Evolutionary conservation across 2,888 invertebrate genomes (phyloP).

Genomic region (Caenorhabditis panamensis): DNA sequence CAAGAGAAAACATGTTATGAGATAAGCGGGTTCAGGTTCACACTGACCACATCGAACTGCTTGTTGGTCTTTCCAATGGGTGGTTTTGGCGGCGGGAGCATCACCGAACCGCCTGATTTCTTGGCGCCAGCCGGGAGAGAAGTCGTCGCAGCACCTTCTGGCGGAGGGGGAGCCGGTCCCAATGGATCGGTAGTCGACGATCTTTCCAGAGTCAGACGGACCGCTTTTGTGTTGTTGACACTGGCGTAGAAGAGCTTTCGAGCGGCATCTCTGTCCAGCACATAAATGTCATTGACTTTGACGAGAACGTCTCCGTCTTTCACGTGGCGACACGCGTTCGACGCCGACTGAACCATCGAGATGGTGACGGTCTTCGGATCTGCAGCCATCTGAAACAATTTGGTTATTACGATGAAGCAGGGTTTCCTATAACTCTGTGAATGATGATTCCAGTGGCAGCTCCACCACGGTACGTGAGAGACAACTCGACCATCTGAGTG

Average conservation of each 20-base stretch:
- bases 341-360: conserved; percentile 69
- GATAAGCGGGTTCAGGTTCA: conserved; percentile 19
- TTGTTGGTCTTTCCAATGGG: conserved; percentile 54
- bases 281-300: conserved; percentile 68
- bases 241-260: conserved; percentile 68
- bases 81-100: conserved; percentile 53
- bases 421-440: conserved; percentile 54
- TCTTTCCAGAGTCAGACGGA: conserved; percentile 68
- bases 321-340: conserved; percentile 63
- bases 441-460: conserved; percentile 72
- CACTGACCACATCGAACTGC: conserved; percentile 56
- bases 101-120: conserved; percentile 23
- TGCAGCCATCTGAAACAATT: conserved; percentile 59
- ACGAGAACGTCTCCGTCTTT: conserved; percentile 70
- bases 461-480: conserved; percentile 70
- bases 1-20: conserved; percentile 17
- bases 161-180: conserved; percentile 61
- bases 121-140: conserved; percentile 38
- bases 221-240: conserved; percentile 66
- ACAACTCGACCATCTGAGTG: conserved; percentile 65
- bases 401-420: background rate
- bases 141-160: conserved; percentile 44
- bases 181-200: conserved; percentile 41
- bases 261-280: conserved; percentile 66
- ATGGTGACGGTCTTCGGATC: conserved; percentile 65